Base-by-base conservation (phyloP, 2,113 vertebrate genomes). In the Poicephalus gulielmi region DNA sequence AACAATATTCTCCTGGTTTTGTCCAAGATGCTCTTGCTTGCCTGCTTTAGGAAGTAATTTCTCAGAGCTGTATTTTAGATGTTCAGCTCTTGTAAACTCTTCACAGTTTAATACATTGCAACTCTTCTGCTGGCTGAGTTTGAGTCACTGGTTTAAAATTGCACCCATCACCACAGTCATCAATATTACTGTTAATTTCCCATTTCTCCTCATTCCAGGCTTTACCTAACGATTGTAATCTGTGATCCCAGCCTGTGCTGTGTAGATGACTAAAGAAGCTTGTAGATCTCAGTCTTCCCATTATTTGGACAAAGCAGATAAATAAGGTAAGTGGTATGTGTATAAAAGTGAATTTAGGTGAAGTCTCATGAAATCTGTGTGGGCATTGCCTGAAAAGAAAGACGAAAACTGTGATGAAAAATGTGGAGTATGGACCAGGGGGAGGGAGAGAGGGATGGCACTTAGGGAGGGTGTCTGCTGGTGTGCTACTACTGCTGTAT, bases 1-100 rank as follows among this genome's bases (percentile, higher is more conserved):
- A 98, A 98, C 97, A 98, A 93, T 96, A 97, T 97, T 97, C 88
- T 96, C 68, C 67, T n/a, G 17, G 95, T 92, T 91, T 95, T 97
- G 49, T 88, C 95, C 68, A 80, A 84, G 77, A 74, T 86, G 94
- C 94, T 96, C 96, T 90, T 97, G 95, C 96, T 97, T 96, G 92
- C 97, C 95, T 97, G 97, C 96, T 97, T 97, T 94, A 96, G 96
- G 95, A 96, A 97, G 78, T 91, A 95, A 96, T 96, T 97, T 96
- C 89, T 94, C 89, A 91, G 78, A 89, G 81, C 84, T 86, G 7
- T 77, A 83, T 88, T 97, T 91, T 81, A 85, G 91, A 90, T 92
- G 60, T 95, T 94, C 86, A 84, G 64, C 44, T 89, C 97, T 70
- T 94, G 63, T 94, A 90, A 96, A 96, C 92, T 87, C 52, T 90